Evolutionary conservation across 2,888 invertebrate genomes (phyloP), one percentile per base, ranked within the genome.

Genomic region (Phalera bucephala): DNA sequence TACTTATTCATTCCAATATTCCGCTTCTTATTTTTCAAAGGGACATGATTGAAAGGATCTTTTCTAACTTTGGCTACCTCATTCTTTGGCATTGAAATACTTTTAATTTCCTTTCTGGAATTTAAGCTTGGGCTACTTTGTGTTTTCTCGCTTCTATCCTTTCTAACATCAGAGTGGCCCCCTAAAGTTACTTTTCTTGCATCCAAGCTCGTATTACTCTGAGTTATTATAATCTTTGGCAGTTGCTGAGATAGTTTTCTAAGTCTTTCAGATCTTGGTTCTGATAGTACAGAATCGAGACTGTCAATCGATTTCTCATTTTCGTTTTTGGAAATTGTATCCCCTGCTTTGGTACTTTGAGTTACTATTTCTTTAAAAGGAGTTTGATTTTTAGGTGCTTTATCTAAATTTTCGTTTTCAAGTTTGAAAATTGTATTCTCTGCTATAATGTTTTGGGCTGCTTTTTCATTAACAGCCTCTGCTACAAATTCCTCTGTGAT

Each of bases 201-300:
- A 33, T 77, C 69, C 5, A 87, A 53, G 42, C 80, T 86, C 0
- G 74, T 72, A 22, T 68, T 77, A 39, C 87, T 87, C 31, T 85
- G 77, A 0, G 88, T 88, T 19, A 89, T 84, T 1, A 87, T 76
- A 2, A 89, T 89, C 47, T 79, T 88, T 0, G 88, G 88, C 4
- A 88, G 39, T 22, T 83, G 82, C 33, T 77, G 72, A 0, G 88
- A 89, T 0, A 88, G 31, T 42, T 69, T 82, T 14, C 86, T 66
- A 6, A 88, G 48, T 35, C 88, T 70, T 9, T 78, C 77, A 0
- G 87, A 84, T 43, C 72, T 75, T 0, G 63, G 40, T 12, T 81
- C 79, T 1, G 68, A 69, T 20, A 53, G 47, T 1, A 67, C 28
- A 0, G 79, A 77, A 32, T 64, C 64, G 0, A 72, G 36, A 36